Base-by-base conservation (phyloP, 2,888 invertebrate species). In the Helicoverpa assulta region DNA sequence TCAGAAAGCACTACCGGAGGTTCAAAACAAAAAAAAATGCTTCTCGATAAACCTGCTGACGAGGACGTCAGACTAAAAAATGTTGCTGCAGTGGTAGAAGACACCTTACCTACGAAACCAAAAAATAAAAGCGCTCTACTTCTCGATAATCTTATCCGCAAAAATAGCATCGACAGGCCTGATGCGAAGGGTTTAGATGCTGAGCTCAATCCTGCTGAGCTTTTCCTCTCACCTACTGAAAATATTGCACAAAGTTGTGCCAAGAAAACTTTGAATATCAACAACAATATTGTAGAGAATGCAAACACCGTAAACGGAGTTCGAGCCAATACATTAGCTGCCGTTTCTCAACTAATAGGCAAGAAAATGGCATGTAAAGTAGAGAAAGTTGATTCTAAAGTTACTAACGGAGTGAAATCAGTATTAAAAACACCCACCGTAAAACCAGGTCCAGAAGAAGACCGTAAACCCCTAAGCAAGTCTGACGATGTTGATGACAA, bases 151-250 rank as follows among this genome's bases (percentile, higher is more conserved):
- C 90, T 96, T 56, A 91, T 96, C 73, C 93, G 96, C 74, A 96
- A 96, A 88, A 96, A 96, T 84, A 96, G 96, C 85, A 94, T 97
- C 54, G 96, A 97, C 72, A 92, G 96, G 82, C 86, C 90, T 10
- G 94, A 92, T 52, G 86, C 94, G 76, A 90, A 93, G 86, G 86
- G 90, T 73, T 88, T 95, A 78, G 91, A 96, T 85, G 89, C 89
- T 83, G 88, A 95, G 85, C 76, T 92, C 70, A 91, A 95, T 81
- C 95, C 95, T 73, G 93, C 95, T 63, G 91, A 96, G 89, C 85
- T 96, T 84, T 94, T 96, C 87, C 88, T 96, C 83, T 83, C 91
- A 58, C 90, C 93, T 1, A 93, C 85, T 77, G 95, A 94, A 89
- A 95, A 86, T 84, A 84, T 86, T 52, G 80, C 88, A 47, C 93